Evolutionary conservation across 2,113 vertebrate genomes (phyloP), one percentile per base, ranked within the genome.

Genomic region (Origma solitaria): DNA sequence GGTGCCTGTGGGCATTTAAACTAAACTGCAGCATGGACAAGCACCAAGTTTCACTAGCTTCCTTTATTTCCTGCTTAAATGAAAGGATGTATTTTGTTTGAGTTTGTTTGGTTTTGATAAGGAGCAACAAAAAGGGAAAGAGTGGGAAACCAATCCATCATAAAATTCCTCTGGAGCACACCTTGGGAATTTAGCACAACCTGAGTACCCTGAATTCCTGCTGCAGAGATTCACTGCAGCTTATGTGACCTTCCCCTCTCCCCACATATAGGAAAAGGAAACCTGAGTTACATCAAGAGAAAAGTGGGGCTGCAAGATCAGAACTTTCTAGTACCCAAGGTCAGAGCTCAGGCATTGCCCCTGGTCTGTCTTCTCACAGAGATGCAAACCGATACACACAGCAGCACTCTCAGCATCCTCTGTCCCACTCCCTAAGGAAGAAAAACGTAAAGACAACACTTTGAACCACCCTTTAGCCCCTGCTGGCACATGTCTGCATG

Each of bases 51-150:
- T 70, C 20, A 33, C 16, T 49, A 61, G 50, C 25, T 68, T 82
- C 44, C 44, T 68, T 88, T 88, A 90, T 80, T 85, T 86, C 93
- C 70, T 92, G 40, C 28, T 14, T 69, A 73, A 83, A 69, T 47
- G 35, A 65, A 77, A 89, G 49, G 53, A 64, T 65, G 40, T 33
- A 38, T 79, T 91, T 82, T 78, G 72, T 49, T 80, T 83, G 45
- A 64, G 37, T 64, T 65, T 38, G 50, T 24, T 92, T 68, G 28
- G 17, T 38, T 88, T 83, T 62, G 40, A 57, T 65, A 88, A 88
- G 61, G 24, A 82, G 53, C 31, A 85, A 79, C 30, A 65, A 81
- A 94, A 71, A 27, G 19, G n/a, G 13, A 90, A 76, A 45, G 61
- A 71, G 37, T 7, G 11, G 71, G 40, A 90, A 91, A 91, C 27